Evolutionary conservation across 1,140 invertebrate genomes (phyloP), one percentile per base, ranked within the genome.

Genomic region (Carposina sasakii): DNA sequence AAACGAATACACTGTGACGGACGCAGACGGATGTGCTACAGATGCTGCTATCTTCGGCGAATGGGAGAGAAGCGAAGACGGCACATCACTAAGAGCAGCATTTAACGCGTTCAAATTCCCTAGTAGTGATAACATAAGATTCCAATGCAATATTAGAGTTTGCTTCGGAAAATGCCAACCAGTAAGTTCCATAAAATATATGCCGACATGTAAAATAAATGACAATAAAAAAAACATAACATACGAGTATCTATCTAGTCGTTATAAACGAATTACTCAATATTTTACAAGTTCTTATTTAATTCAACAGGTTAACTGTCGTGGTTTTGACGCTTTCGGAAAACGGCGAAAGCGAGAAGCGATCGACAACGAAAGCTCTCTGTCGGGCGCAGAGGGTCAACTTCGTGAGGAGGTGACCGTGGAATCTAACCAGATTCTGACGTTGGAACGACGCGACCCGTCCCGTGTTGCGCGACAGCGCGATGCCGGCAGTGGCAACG

Each of bases 51-150:
- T 97, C 66, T 97, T 97, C 64, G 95, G 94, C 13, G 95, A 97
- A 72, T 98, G 96, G 96, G 91, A 95, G 57, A 91, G 94, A 56
- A 94, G 94, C 68, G 88, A 91, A 50, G 93, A 95, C 24, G 92
- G 91, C 9, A 93, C 94, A 71, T 90, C 93, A 9, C 79, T 98
- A 16, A 86, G 93, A 67, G 95, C 95, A 30, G 90, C 91, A 52
- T 97, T 98, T 74, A 96, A 96, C 74, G 96, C 96, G 3, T 98
- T 98, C 76, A 98, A 98, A 76, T 98, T 98, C 89, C 96, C 96
- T 0, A 95, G 93, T 52, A 96, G 94, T 65, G 96, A 97, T 65
- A 97, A 96, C 70, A 95, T 98, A 61, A 87, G 95, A 77, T 98
- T 98, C 93, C 95, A 97, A 78, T 98, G 96, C 76, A 97, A 97